These are phyloP conservation scores for Orthosia gracilis DNA, from an alignment of 2,888 invertebrate genomes.

Conservation along the genomic window DNA sequence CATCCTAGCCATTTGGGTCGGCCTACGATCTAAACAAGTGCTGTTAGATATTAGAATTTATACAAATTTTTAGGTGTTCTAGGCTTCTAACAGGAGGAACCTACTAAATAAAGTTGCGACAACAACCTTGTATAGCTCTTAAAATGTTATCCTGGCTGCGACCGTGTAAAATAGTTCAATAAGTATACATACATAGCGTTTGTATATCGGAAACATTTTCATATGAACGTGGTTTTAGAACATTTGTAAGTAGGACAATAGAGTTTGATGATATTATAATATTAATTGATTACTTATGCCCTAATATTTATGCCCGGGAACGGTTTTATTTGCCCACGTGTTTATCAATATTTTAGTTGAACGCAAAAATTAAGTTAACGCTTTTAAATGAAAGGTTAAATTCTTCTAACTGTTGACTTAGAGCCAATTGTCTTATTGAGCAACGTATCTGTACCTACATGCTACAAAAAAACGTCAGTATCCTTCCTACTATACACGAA, in stretches of 20 bases:
- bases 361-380: neutral
- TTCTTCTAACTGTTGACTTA: neutral
- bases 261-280: conserved; percentile 65
- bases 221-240: conserved; percentile 84
- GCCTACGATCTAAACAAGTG: neutral
- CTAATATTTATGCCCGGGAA: conserved; percentile 63
- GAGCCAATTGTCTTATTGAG: neutral
- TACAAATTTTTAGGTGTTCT: neutral
- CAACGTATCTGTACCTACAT: neutral
- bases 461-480: neutral
- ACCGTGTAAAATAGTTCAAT: conserved; percentile 74
- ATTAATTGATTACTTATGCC: conserved; percentile 67
- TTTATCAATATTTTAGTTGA: neutral
- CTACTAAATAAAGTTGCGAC: neutral
- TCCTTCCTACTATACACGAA: neutral
- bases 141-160: conserved; percentile 39
- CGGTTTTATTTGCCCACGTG: conserved; percentile 33
- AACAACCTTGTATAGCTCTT: neutral
- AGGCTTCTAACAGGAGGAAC: neutral
- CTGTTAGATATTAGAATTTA: neutral
- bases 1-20: neutral
- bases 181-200: conserved; percentile 87
- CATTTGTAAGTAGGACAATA: conserved; percentile 81
- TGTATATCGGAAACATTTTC: conserved; percentile 86
- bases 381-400: conserved; percentile 16